A percentile compares a stretch with the other conserved stretches of the same genome.
Evolutionary conservation across 2,888 invertebrate species (phyloP).

Genomic region (Allacma fusca): DNA sequence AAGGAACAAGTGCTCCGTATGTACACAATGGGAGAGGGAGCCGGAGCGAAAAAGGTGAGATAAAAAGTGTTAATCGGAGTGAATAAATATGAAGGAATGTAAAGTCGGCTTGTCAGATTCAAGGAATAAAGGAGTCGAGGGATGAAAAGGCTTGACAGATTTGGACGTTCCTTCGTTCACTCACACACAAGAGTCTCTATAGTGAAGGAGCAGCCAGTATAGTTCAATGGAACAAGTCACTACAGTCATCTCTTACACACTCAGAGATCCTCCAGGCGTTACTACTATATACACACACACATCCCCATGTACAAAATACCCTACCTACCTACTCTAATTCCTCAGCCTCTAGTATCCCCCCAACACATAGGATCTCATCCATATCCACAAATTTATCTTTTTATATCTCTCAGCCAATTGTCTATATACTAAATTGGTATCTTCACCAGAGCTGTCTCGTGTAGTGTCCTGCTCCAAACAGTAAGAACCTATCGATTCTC

Average conservation of each 20-base stretch:
- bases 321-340: too few species aligned
- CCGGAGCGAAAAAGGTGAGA: constrained; percentile 45
- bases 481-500: constrained; percentile 5
- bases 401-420: too few species aligned
- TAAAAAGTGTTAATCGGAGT: constrained; percentile 54
- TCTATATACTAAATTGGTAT: too few species aligned
- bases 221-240: neutral
- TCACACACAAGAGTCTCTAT: neutral
- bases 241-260: too few species aligned
- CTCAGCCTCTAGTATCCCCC: too few species aligned
- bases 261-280: too few species aligned
- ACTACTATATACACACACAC: too few species aligned
- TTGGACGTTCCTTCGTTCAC: constrained; percentile 46
- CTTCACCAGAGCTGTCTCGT: neutral
- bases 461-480: too few species aligned
- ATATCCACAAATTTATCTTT: too few species aligned
- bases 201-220: neutral
- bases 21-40: neutral
- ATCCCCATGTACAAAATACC: too few species aligned
- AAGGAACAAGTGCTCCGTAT: neutral
- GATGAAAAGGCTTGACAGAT: constrained; percentile 59
- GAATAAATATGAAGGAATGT: constrained; percentile 53
- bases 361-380: too few species aligned
- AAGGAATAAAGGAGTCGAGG: constrained; percentile 53
- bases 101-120: constrained; percentile 54